These are phyloP conservation scores for Pimpla rufipes DNA, from an alignment of 2,888 invertebrate species.

Conservation along the genomic window DNA sequence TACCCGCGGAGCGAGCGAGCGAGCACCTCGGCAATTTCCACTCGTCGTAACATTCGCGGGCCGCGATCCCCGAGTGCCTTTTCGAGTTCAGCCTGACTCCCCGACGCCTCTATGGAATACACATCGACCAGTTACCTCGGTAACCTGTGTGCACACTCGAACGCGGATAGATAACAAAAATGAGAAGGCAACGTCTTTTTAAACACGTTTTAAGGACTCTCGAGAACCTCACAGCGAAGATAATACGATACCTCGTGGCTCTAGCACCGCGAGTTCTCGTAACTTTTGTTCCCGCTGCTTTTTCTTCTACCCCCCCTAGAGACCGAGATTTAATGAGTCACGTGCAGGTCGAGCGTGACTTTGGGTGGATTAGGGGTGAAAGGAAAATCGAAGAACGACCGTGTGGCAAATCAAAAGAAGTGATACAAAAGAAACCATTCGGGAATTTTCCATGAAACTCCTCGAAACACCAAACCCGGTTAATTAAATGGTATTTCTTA, in stretches of 20 bases:
- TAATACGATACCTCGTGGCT: conserved; percentile 15
- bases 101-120: conserved; percentile 32
- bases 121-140: conserved; percentile 8
- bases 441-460: background rate
- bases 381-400: background rate
- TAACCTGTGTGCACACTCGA: conserved; percentile 28
- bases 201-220: conserved; percentile 26
- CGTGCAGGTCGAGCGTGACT: background rate
- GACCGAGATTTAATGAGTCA: conserved; percentile 23
- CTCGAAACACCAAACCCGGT: background rate
- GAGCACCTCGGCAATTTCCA: conserved; percentile 46
- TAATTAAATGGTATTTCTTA: conserved; percentile 20
- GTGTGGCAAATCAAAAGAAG: conserved; percentile 41
- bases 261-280: background rate
- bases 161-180: conserved; percentile 37
- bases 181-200: background rate
- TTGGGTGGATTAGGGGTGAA: conserved; percentile 6
- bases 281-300: conserved; percentile 13
- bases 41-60: conserved; percentile 41
- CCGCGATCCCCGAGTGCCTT: conserved; percentile 36
- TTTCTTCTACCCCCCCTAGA: conserved; percentile 19
- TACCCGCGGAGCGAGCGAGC: conserved; percentile 34
- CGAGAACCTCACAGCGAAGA: conserved; percentile 17
- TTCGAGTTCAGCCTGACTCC: conserved; percentile 13
- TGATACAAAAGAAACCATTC: conserved; percentile 33